These are phyloP conservation scores for Stramonita haemastoma DNA, from an alignment of 2,888 invertebrate genomes.

Conservation along the genomic window DNA sequence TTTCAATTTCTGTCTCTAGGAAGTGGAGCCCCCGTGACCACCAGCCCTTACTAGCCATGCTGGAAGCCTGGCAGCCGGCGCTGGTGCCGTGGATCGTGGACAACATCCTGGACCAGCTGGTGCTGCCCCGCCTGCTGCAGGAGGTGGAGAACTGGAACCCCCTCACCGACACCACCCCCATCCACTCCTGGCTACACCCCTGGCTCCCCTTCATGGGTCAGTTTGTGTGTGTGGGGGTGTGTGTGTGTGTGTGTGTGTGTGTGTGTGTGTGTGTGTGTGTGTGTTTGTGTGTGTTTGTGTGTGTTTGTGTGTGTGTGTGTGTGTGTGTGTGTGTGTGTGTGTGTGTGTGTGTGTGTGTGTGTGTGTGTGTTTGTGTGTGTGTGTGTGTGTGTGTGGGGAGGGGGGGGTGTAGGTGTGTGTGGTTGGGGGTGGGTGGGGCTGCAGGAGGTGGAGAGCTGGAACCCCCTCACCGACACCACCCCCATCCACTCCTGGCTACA, in stretches of 20 bases:
- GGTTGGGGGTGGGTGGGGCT: too few species aligned
- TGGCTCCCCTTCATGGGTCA: slow-evolving; percentile 92
- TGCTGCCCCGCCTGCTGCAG: slow-evolving; percentile 83
- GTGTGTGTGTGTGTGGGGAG: too few species aligned
- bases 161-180: slow-evolving; percentile 93
- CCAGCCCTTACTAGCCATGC: slow-evolving; percentile 86
- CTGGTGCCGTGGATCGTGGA: slow-evolving; percentile 90
- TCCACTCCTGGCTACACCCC: slow-evolving; percentile 97
- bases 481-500: slow-evolving; percentile 98
- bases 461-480: slow-evolving; percentile 94
- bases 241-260: neutral
- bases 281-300: neutral
- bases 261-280: neutral
- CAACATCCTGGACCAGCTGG: slow-evolving; percentile 88
- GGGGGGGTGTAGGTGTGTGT: too few species aligned
- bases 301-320: neutral
- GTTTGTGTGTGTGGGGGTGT: slow-evolving; percentile 39
- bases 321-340: neutral
- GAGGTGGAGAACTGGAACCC: slow-evolving; percentile 96
- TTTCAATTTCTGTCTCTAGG: slow-evolving; percentile 45
- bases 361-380: too few species aligned
- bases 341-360: neutral
- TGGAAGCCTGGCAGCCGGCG: slow-evolving; percentile 89
- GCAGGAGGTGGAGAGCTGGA: slow-evolving; percentile 90
- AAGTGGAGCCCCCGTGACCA: slow-evolving; percentile 90